Evolutionary conservation across 2,888 invertebrate genomes (phyloP).

Genomic region (Anthophora plumipes): DNA sequence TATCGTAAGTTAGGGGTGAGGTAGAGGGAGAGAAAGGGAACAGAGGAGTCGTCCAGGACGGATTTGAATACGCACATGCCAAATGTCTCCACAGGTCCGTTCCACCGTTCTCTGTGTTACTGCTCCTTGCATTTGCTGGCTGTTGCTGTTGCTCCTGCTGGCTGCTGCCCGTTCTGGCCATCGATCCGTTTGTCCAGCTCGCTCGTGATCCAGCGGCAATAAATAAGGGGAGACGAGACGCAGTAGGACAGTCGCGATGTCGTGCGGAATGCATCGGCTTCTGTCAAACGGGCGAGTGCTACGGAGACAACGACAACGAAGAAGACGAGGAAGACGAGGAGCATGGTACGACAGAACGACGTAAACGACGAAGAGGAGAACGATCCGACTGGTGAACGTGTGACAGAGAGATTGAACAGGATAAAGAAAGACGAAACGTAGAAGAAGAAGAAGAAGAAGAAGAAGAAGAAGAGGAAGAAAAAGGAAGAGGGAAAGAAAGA

Average conservation of each 20-base stretch:
- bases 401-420: neutral
- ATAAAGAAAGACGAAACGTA: neutral
- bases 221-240: constrained; percentile 81
- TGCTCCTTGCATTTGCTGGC: no score
- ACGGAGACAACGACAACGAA: constrained; percentile 52
- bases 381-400: no score
- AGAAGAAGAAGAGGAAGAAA: constrained; percentile 19
- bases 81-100: constrained; percentile 73
- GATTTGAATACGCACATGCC: constrained; percentile 83
- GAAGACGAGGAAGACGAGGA: constrained; percentile 30
- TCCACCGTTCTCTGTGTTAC: constrained; percentile 37
- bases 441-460: constrained; percentile 2
- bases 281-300: constrained; percentile 78
- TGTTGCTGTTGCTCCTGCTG: constrained; percentile 13
- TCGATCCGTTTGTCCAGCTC: constrained; percentile 74
- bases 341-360: neutral
- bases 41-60: constrained; percentile 65
- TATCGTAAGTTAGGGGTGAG: constrained; percentile 72
- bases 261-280: constrained; percentile 83
- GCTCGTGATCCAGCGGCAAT: constrained; percentile 79
- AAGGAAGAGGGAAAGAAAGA: neutral
- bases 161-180: constrained; percentile 65
- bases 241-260: constrained; percentile 81
- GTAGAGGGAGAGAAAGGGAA: no score
- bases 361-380: neutral